Conservation (phyloP, 1,140 invertebrate genomes). For the Oryzaephilus surinamensis region DNA sequence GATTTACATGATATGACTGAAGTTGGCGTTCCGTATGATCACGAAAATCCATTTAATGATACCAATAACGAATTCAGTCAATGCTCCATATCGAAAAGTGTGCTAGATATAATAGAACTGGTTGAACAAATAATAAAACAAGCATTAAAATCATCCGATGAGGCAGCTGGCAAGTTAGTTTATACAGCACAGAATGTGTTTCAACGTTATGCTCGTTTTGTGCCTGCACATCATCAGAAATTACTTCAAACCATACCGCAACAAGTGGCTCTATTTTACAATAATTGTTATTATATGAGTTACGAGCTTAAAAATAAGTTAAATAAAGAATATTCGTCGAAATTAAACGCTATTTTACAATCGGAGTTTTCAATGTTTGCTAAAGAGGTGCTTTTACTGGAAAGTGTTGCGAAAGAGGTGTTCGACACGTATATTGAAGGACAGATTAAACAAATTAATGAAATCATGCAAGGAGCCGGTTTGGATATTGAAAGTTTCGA, state of each 20-base stretch:
- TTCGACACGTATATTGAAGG: slow-evolving; percentile 30
- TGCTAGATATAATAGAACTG: slow-evolving; percentile 53
- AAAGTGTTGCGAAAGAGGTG: slow-evolving; percentile 40
- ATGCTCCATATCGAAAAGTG: slow-evolving; percentile 51
- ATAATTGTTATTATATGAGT: slow-evolving; percentile 83
- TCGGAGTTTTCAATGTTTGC: slow-evolving; percentile 11
- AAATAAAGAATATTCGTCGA: slow-evolving; percentile 9
- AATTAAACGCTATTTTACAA: not conserved
- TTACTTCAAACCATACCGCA: slow-evolving; percentile 73
- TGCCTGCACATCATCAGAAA: slow-evolving; percentile 68
- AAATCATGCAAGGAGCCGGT: slow-evolving; percentile 30
- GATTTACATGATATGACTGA: slow-evolving; percentile 68
- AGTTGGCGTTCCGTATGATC: slow-evolving; percentile 36
- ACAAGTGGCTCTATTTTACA: slow-evolving; percentile 81
- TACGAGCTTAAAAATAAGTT: slow-evolving; percentile 59
- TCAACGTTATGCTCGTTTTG: slow-evolving; percentile 64
- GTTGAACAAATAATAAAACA: slow-evolving; percentile 63
- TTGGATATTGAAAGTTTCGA: slow-evolving; percentile 18
- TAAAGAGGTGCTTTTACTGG: slow-evolving; percentile 30
- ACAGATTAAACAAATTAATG: slow-evolving; percentile 30
- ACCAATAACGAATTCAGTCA: slow-evolving; percentile 22
- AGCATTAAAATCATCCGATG: slow-evolving; percentile 47
- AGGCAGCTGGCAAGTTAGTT: slow-evolving; percentile 55
- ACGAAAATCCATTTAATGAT: slow-evolving; percentile 13
- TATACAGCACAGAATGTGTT: slow-evolving; percentile 63